A percentile compares a stretch with the other conserved stretches of the same genome.
phyloP scores from a whole-genome alignment of 2,113 vertebrate genomes.

The Xiphorhynchus elegans region DNA sequence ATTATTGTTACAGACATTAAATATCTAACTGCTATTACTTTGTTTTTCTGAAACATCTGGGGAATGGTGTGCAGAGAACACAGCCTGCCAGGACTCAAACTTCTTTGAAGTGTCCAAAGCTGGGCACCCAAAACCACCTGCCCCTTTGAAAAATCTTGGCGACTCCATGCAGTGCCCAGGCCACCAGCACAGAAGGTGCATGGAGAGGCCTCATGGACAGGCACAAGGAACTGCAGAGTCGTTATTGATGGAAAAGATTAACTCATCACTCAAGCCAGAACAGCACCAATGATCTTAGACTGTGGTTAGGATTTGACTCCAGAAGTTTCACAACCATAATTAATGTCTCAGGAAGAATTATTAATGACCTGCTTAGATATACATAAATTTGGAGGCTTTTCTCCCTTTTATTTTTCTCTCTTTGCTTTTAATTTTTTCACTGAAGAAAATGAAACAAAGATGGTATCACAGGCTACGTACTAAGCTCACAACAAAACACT shows the following conservation, averaged over 20 bases:
- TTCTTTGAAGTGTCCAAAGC: neutral
- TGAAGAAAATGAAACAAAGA: neutral
- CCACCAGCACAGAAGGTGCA: neutral
- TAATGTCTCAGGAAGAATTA: neutral
- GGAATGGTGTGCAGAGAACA: slow-evolving; percentile 16
- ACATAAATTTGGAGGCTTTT: neutral
- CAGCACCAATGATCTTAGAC: neutral
- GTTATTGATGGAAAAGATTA: neutral
- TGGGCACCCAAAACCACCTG: neutral
- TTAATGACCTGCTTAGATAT: neutral
- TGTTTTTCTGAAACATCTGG: slow-evolving; percentile 51
- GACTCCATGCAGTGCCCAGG: neutral
- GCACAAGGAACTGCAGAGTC: neutral
- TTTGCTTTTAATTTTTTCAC: neutral
- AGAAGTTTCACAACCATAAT: neutral
- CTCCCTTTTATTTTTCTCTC: neutral
- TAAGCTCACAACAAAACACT: slow-evolving; percentile 29
- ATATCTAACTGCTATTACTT: slow-evolving; percentile 31
- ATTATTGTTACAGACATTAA: slow-evolving; percentile 46
- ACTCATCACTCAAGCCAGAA: neutral
- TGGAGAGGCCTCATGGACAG: neutral
- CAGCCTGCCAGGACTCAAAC: slow-evolving; percentile 6
- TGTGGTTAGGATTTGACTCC: neutral
- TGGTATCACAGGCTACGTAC: neutral
- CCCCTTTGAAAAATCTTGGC: neutral